Percentiles rank a stretch among this genome's conserved stretches.
Conservation (phyloP, 2,113 vertebrate genomes). For the Crotophaga sulcirostris region DNA sequence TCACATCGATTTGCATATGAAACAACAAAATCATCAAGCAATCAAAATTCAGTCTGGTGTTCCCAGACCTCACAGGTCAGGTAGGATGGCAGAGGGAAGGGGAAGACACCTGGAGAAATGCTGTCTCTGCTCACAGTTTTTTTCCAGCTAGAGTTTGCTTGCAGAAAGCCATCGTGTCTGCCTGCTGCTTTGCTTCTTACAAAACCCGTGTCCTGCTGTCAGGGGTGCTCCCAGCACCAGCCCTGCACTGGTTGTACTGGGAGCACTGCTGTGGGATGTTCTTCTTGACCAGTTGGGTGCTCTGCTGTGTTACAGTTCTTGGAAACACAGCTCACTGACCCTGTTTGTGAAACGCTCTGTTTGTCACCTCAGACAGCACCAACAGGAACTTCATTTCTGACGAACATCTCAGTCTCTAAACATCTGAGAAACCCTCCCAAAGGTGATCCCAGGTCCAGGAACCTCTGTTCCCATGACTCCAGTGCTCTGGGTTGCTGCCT, state of each 20-base stretch:
- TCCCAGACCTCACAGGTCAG: not conserved
- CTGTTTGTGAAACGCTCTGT: not conserved
- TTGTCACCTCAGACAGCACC: not conserved
- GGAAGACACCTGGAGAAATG: not conserved
- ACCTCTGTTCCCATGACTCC: not conserved
- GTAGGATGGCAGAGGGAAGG: not conserved
- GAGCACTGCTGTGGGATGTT: not conserved
- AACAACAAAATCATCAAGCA: too few relatives aligned
- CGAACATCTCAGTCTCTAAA: not conserved
- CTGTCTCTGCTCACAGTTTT: not conserved
- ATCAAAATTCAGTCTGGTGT: not conserved
- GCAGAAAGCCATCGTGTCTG: not conserved
- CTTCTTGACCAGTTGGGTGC: not conserved
- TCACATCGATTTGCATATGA: not conserved
- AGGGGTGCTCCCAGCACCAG: accelerated
- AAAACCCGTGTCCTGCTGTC: not conserved
- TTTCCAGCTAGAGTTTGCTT: not conserved
- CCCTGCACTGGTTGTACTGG: not conserved
- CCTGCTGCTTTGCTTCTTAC: not conserved
- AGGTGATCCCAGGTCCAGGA: not conserved
- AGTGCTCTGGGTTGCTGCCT: not conserved
- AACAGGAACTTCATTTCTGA: not conserved
- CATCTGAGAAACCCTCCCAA: not conserved
- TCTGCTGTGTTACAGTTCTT: not conserved
- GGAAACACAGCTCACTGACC: not conserved